Base-by-base conservation (phyloP, 2,888 invertebrate genomes). In the Tenthredo scrophulariae region DNA sequence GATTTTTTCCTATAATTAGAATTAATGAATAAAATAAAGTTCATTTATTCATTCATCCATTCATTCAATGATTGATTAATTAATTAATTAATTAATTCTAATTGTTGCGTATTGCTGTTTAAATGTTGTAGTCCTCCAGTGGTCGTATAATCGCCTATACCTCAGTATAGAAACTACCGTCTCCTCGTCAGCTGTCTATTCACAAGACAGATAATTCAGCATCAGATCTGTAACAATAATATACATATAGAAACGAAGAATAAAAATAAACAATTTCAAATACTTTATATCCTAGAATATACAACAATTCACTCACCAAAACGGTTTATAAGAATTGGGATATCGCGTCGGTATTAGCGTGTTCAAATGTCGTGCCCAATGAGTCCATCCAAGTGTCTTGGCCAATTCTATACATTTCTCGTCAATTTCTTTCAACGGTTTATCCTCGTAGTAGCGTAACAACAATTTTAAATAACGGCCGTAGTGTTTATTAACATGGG, bases 381-480 rank as follows among this genome's bases (percentile, higher is more conserved):
- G 96, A 1, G 93, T 90, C 98, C 98, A 98, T 85, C 96, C 96
- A n/a, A 97, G 94, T 85, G 95, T 93, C 26, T 92, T 92, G 92
- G 96, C 96, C 13, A 96, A 94, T 93, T 97, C 95, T 1, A 95
- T 94, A 43, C 96, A 94, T 58, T 96, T 95, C 86, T 96, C 96
- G 84, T 97, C 97, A 2, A 96, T 94, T 70, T 98, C 98, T 82
- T 95, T 95, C 50, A 95, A 94, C 2, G 96, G 95, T 88, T 97
- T 97, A 62, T 99, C 98, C 89, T 99, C 99, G 86, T 96, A 95
- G 87, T 97, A 94, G 93, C 97, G 97, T 86, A 94, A 92, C 33
- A 98, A 94, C 87, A 97, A 95, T 92, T 97, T 98, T 87, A 97
- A 93, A 87, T 97, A 96, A 86, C 97, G 96, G 0, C 98, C 99